Evolutionary conservation across 2,113 vertebrate genomes (phyloP), one percentile per base, ranked within the genome.

Genomic region (Hucho hucho): DNA sequence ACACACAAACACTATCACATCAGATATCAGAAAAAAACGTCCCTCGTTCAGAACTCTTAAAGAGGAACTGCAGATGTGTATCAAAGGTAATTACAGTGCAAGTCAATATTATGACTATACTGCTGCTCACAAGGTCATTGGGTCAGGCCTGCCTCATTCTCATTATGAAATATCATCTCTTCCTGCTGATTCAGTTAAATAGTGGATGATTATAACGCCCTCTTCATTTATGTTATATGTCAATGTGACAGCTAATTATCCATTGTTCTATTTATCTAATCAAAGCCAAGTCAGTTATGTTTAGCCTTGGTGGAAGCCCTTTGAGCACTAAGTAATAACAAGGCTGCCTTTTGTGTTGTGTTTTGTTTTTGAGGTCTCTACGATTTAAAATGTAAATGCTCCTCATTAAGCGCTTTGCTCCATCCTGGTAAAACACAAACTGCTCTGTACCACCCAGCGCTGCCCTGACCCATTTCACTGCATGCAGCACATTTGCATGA

Each of bases 401-500:
- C 67, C 76, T 83, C 82, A 88, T 90, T 93, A 92, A 89, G 83
- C 77, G 79, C 84, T 90, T 86, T 90, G 84, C 87, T 88, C 84
- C 83, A 88, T 89, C 83, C 86, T 37, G 81, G 77, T 75, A 53
- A 85, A 88, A 86, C 80, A 88, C 87, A 87, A 83, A 89, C 81
- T 76, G 79, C 78, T 84, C 83, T 53, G 49, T 53, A 53, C 86
- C 87, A 93, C 89, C 84, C 88, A 86, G 86, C 71, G 81, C 84
- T 88, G 86, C 86, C 90, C 89, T 93, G 91, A 94, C 91, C 92
- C 89, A 91, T 90, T 92, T 92, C 88, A n/a, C 84, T 76, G 81
- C 88, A 87, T 89, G 90, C 85, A 83, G 90, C 90, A 91, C 92
- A 91, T 92, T 91, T 90, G 91, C 90, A 93, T 93, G 89, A 93